Evolutionary conservation across 2,888 invertebrate genomes (phyloP).

Genomic region (Agriopis aurantiaria): DNA sequence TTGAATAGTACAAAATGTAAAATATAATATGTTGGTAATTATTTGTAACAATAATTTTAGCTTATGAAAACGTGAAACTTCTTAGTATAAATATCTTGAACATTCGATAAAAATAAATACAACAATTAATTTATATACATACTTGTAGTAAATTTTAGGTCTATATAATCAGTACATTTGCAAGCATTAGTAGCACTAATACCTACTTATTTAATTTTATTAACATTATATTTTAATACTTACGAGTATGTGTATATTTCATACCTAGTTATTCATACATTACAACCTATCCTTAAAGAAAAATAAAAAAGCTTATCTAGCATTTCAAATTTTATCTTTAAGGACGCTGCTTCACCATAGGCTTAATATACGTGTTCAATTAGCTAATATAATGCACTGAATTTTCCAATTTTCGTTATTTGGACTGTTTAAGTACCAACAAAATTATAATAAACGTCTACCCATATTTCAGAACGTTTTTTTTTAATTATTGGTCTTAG

Average conservation of each 20-base stretch:
- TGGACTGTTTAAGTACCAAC: too few relatives aligned
- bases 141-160: too few relatives aligned
- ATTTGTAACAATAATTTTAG: conserved; percentile 1
- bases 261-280: background rate
- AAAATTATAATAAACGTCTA: too few relatives aligned
- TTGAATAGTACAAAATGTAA: conserved; percentile 26
- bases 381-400: too few relatives aligned
- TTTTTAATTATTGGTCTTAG: too few relatives aligned
- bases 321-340: conserved; percentile 4
- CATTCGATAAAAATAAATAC: too few relatives aligned
- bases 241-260: conserved; percentile 6
- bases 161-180: conserved; percentile 33
- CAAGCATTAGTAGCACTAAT: conserved; percentile 63
- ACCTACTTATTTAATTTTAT: conserved; percentile 45
- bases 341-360: background rate
- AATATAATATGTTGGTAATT: background rate
- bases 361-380: background rate
- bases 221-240: background rate
- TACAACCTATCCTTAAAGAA: too few relatives aligned
- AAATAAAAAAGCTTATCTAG: background rate
- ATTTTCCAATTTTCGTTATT: too few relatives aligned
- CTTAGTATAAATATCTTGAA: too few relatives aligned
- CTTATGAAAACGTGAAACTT: background rate
- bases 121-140: too few relatives aligned
- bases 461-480: too few relatives aligned